Evolutionary conservation across 2,113 vertebrate genomes (phyloP), one percentile per base, ranked within the genome.

Genomic region (Pseudopipra pipra): DNA sequence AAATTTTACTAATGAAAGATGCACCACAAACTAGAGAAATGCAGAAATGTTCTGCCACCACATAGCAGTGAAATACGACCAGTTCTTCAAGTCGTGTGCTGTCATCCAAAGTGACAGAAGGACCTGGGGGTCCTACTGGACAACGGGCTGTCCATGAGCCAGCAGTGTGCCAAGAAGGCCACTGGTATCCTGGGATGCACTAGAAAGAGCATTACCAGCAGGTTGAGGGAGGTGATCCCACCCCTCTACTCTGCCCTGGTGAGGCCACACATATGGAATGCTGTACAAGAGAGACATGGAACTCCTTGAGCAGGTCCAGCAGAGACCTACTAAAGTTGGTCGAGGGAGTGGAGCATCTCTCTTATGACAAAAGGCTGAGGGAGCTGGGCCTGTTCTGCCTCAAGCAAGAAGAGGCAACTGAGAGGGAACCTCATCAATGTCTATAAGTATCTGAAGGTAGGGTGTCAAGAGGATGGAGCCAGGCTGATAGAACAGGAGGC

Each of bases 341-440:
- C 6, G 19, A 44, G 17, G 25, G 31, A 31, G 17, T 72, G 67
- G 27, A 65, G 11, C 25, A 37, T 51, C 25, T 51, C 18, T 62
- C 39, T 33, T 37, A 15, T 0, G 5, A 73, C 20, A 25, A 73
- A 33, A 28, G 31, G 22, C 31, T 66, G 51, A 73, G 25, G 12
- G 9, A 37, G 7, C 17, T 73, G 49, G 31, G 17, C 20, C 35
- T 73, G 21, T 66, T 51, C 59, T 44, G 31, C 1, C 11, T 37
- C 0, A 0, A 47, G 28, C 0, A 0, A 47, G 28, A 70, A 51
- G 37, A 43, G 33, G 39, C 2, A 8, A 4, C 5, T 33, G 25
- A 65, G 35, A 65, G 44, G 31, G 22, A 10, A 20, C 12, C 18
- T 66, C 25, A 31, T 49, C 14, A 27, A 2, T 51, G 22, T 35